Evolutionary conservation across 2,888 invertebrate species (phyloP), one percentile per base, ranked within the genome.

Genomic region (Lepidochrysops patricia): DNA sequence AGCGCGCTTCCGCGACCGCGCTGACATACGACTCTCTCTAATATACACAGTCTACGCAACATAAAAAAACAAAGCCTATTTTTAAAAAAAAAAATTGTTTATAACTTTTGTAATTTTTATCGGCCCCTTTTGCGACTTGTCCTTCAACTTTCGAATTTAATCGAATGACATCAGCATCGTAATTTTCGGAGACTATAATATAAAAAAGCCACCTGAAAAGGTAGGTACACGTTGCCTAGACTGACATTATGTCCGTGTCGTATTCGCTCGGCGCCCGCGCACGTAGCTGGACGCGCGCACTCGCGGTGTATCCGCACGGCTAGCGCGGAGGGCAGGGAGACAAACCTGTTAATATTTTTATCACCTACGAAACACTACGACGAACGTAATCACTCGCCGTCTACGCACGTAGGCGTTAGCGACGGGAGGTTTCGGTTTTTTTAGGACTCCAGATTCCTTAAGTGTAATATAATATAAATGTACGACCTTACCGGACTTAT

Each of bases 261-360:
- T n/a, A 4, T 35, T 5, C 5, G 35, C 4, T 7, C 7, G 2
- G 15, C 15, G 7, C 6, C 37, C 15, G 19, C 15, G 37, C 1
- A 7, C 6, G 1, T 13, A 15, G 15, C 15, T 6, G 2, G 37
- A 13, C 15, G 37, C 37, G 15, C 37, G 37, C 37, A 15, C 13
- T 15, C 37, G 15, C 15, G 68, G 58, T 80, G 87, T 87, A 88
- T n/a, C n/a, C 87, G 87, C 79, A 76, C 74, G 79, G 84, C 86
- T 86, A 80, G 72, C 72, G 68, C 70, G 79, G 84, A 84, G 85
- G 84, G 82, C 84, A 83, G 78, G 83, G 84, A 84, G 77, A 80
- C 80, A 79, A 82, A 84, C 75, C 72, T 77, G 79, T 74, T 71
- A 57, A 63, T 62, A 62, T 62, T 65, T 60, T 64, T 64, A 62